Conservation (phyloP, 37 sponge, comb jelly and placozoan genomes). For the Eunapius fragilis region DNA sequence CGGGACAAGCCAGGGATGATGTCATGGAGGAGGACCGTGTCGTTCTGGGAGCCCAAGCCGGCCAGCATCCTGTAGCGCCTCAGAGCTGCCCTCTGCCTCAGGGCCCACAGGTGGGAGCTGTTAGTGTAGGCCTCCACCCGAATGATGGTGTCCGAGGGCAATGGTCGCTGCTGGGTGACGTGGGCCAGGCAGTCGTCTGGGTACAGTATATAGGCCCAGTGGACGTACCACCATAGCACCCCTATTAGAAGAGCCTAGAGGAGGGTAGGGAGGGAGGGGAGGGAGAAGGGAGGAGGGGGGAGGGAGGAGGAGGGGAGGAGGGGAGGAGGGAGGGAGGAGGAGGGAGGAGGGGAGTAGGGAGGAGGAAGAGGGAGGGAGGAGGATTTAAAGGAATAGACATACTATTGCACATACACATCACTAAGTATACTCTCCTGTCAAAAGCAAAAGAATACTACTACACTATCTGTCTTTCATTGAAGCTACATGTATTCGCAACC, state of each 20-base stretch:
- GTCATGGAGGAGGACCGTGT: neutral
- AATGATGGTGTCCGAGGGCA: constrained; percentile 45
- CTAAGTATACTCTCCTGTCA: too few species aligned
- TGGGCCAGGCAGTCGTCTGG: constrained; percentile 47
- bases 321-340: neutral
- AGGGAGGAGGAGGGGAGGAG: neutral
- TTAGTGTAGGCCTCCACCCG: constrained; percentile 59
- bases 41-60: neutral
- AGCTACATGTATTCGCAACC: neutral
- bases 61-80: neutral
- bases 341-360: neutral
- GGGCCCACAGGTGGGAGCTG: neutral
- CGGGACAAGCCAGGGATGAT: neutral
- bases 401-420: too few species aligned
- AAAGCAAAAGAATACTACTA: too few species aligned
- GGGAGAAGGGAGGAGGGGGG: neutral
- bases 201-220: constrained; percentile 43
- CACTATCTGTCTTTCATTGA: too few species aligned
- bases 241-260: constrained; percentile 36
- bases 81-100: neutral
- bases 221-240: constrained; percentile 56
- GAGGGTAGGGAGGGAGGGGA: neutral
- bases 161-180: constrained; percentile 12
- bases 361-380: neutral
- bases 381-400: too few species aligned